Evolutionary conservation across 92 coral and sea anemone genomes (phyloP), one percentile per base, ranked within the genome.

Genomic region (Phymanthus crucifer): DNA sequence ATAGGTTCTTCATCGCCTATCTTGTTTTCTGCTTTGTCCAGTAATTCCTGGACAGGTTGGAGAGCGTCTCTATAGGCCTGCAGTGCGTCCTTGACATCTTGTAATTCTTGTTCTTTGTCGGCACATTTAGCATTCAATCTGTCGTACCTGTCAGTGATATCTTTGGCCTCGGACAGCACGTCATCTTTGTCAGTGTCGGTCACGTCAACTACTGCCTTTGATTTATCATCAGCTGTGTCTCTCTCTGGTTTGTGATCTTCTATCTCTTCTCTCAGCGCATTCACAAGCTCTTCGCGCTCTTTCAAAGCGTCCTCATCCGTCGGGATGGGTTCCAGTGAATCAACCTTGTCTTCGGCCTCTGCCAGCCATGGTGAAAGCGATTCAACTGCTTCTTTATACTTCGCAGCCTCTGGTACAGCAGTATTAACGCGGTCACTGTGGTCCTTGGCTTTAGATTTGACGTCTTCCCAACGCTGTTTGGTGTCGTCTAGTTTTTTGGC

Each of bases 391-490:
- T 90, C 98, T 48, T 81, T 35, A 84, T 88, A 93, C 40, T 81
- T 89, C 27, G 90, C 83, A 8, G 98, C 96, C 71, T 91, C 92
- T n/a, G 99, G 98, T 12, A 93, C 70, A 37, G 93, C 85, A 40
- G 86, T 57, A 50, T 81, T 86, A 37, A 93, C 90, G 27, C 84
- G 83, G 52, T 73, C 89, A 57, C 61, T 74, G 86, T 93, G 97
- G 46, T 90, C 88, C 54, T 86, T 85, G 40, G 85, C 72, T 77
- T 87, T 89, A 70, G 88, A 73, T 71, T 85, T 89, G 73, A 88
- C 75, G 87, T 87, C 83, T 2, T 81, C 78, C 99, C 99, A 95
- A 50, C 99, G 91, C 81, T 90, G 74, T 66, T 95, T 90, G 26
- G 82, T 33, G 48, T 95, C 90, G 70, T 87, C 77, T 29, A 95